A percentile compares a stretch with the other conserved stretches of the same genome.
These are phyloP conservation scores for Cremastinae sp. DNA, from an alignment of 2,888 invertebrate genomes.

Conservation along the genomic window DNA sequence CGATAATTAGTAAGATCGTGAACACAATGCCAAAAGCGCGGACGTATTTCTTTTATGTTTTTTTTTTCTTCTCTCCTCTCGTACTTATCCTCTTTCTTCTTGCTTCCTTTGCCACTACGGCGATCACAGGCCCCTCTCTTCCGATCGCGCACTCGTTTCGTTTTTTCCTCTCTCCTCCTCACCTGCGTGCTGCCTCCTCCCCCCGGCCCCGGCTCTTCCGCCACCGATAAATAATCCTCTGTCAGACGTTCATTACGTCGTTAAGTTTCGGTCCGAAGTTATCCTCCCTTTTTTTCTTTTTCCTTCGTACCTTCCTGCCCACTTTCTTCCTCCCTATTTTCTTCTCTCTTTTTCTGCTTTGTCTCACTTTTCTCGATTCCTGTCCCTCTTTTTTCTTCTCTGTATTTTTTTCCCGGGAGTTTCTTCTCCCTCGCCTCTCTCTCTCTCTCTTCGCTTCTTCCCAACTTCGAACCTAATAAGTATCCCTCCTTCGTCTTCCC, in stretches of 20 bases:
- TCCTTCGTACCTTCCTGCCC: conserved; percentile 17
- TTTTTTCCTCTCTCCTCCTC: conserved; percentile 46
- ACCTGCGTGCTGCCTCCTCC: conserved; percentile 56
- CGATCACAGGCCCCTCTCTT: conserved; percentile 46
- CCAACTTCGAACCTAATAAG: conserved; percentile 43
- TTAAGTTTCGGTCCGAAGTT: conserved; percentile 74
- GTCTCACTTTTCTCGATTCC: conserved; percentile 26
- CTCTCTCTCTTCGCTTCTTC: conserved; percentile 43
- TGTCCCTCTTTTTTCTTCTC: conserved; percentile 30
- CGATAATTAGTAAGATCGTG: conserved; percentile 73
- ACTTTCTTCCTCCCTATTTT: conserved; percentile 28
- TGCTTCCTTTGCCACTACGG: conserved; percentile 33
- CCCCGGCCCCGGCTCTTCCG: conserved; percentile 58
- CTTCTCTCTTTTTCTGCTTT: conserved; percentile 37
- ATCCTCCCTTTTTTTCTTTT: conserved; percentile 61
- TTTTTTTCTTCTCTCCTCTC: conserved; percentile 21
- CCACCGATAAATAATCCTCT: conserved; percentile 76
- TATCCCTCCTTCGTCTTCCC: conserved; percentile 43
- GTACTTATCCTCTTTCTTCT: conserved; percentile 37
- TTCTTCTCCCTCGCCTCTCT: conserved; percentile 25
- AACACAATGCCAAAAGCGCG: conserved; percentile 65
- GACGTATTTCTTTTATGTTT: conserved; percentile 53
- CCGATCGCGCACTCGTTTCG: conserved; percentile 42
- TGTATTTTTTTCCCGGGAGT: conserved; percentile 11
- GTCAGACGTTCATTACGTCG: conserved; percentile 77